phyloP scores from a whole-genome alignment of 2,113 vertebrate genomes.

The Chaetorhynchus papuensis region DNA sequence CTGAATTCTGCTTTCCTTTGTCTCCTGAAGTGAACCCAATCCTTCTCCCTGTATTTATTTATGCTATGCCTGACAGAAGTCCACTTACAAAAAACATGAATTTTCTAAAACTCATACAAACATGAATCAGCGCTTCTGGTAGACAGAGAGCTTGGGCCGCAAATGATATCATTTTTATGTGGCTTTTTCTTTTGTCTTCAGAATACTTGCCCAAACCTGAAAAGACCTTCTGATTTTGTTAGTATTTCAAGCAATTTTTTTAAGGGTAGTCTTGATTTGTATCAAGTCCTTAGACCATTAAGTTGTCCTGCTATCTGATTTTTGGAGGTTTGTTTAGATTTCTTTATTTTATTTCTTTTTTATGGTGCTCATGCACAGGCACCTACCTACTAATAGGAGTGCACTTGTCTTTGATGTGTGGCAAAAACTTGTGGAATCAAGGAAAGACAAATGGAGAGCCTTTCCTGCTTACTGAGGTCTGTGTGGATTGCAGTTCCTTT shows the following conservation, averaged over 20 bases:
- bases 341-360: neutral
- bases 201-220: neutral
- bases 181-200: neutral
- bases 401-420: neutral
- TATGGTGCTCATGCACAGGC: neutral
- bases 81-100: neutral
- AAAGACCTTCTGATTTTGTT: neutral
- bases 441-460: neutral
- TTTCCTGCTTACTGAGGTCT: neutral
- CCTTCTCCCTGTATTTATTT: neutral
- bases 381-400: neutral
- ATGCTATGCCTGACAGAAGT: neutral
- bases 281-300: neutral
- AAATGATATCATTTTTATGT: fast-evolving
- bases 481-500: neutral
- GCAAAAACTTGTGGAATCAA: neutral
- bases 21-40: neutral
- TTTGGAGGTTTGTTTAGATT: neutral
- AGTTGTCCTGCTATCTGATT: neutral
- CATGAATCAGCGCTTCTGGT: neutral
- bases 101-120: neutral
- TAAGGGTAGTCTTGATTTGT: neutral
- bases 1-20: neutral
- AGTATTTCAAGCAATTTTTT: neutral
- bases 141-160: neutral